Evolutionary conservation across 2,113 vertebrate species (phyloP).

Genomic region (Phycodurus eques): DNA sequence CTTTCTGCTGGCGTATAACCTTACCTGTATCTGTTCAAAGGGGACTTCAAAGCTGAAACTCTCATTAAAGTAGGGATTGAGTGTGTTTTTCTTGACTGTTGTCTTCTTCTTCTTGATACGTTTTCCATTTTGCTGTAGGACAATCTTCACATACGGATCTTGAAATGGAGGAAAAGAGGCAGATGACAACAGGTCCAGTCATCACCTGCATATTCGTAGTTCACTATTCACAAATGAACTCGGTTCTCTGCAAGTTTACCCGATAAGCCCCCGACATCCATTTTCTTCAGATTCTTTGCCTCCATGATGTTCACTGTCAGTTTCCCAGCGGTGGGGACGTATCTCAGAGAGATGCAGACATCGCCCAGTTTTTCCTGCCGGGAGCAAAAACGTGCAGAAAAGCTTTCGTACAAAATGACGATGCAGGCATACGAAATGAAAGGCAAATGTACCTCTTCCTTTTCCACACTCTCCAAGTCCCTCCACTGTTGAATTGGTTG

Average conservation of each 20-base stretch:
- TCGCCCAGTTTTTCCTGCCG: slow-evolving; percentile 84
- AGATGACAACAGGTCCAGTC: background rate
- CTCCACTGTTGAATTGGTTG: slow-evolving; percentile 83
- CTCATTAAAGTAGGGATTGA: slow-evolving; percentile 90
- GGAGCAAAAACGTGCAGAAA: slow-evolving; percentile 21
- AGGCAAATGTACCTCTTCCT: slow-evolving; percentile 77
- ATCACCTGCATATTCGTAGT: background rate
- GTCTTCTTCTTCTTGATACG: slow-evolving; percentile 90
- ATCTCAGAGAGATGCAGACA: slow-evolving; percentile 86
- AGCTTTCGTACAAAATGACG: background rate
- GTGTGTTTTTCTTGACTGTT: slow-evolving; percentile 89
- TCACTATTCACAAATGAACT: too few species aligned
- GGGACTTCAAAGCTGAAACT: slow-evolving; percentile 90
- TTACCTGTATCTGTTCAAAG: slow-evolving; percentile 88
- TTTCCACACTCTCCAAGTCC: slow-evolving; percentile 80
- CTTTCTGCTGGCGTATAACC: background rate
- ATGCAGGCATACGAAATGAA: background rate
- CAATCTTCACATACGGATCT: slow-evolving; percentile 75
- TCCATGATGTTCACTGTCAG: slow-evolving; percentile 87
- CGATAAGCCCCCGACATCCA: slow-evolving; percentile 87
- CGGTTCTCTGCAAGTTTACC: slow-evolving; percentile 57
- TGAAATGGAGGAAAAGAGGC: slow-evolving; percentile 6
- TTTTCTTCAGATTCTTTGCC: slow-evolving; percentile 87
- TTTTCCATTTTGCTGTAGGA: slow-evolving; percentile 85
- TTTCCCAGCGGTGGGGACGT: slow-evolving; percentile 86